phyloP scores from a whole-genome alignment of 2,797 vertebrate genomes.

The Champsocephalus esox region DNA sequence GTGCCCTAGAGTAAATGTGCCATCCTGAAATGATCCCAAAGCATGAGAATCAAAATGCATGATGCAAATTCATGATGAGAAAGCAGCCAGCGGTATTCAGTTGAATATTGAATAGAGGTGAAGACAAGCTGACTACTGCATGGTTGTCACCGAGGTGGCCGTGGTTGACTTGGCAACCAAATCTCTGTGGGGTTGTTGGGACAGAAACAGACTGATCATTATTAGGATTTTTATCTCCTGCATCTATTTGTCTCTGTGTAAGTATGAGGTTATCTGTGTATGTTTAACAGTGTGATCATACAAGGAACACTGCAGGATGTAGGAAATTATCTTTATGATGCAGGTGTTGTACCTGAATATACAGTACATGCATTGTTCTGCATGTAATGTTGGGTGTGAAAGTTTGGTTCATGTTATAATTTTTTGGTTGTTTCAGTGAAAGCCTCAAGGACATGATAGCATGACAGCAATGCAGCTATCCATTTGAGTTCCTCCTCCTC shows the following conservation, averaged over 20 bases:
- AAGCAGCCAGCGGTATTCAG: slow-evolving; percentile 33
- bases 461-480: slow-evolving; percentile 68
- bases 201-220: slow-evolving; percentile 66
- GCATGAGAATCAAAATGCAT: not conserved
- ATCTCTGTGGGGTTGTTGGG: slow-evolving; percentile 67
- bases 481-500: slow-evolving; percentile 61
- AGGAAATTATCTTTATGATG: not conserved
- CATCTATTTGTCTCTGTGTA: slow-evolving; percentile 12
- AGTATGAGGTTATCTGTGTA: not conserved
- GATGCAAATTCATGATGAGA: slow-evolving; percentile 5
- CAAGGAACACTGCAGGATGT: not conserved
- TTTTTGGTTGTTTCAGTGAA: slow-evolving; percentile 55
- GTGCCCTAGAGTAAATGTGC: not conserved
- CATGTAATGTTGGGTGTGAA: not conserved
- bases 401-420: slow-evolving; percentile 28
- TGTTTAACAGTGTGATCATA: not conserved
- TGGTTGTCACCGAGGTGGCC: slow-evolving; percentile 63
- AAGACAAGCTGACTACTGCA: slow-evolving; percentile 49
- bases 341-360: not conserved
- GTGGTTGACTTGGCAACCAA: slow-evolving; percentile 81
- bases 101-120: slow-evolving; percentile 48
- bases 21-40: not conserved
- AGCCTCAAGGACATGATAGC: slow-evolving; percentile 68
- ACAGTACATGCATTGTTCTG: not conserved
- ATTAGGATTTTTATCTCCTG: slow-evolving; percentile 43